Conservation (phyloP, 1,140 invertebrate species). For the Ostrea denselamellosa region DNA sequence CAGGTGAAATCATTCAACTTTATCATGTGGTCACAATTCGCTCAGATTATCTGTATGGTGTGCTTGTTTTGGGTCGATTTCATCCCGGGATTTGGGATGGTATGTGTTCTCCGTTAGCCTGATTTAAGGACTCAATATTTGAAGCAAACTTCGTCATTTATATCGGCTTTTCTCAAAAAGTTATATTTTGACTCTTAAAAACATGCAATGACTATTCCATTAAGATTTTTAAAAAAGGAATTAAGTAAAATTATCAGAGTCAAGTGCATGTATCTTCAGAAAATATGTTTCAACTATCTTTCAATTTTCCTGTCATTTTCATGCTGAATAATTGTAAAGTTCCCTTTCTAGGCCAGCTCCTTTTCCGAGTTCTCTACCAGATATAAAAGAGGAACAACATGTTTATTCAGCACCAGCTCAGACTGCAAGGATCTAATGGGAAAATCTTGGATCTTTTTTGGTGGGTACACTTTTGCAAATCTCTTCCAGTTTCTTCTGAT, state of each 20-base stretch:
- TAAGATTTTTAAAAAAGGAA: too few species aligned
- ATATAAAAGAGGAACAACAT: slow-evolving; percentile 52
- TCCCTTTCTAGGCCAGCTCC: slow-evolving; percentile 56
- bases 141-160: too few species aligned
- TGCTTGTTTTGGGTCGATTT: slow-evolving; percentile 66
- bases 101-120: slow-evolving; percentile 39
- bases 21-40: slow-evolving; percentile 62
- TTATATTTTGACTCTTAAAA: too few species aligned
- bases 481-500: slow-evolving; percentile 66
- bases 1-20: slow-evolving; percentile 63
- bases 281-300: neutral
- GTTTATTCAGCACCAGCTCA: slow-evolving; percentile 56
- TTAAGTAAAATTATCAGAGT: too few species aligned
- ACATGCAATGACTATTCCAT: too few species aligned
- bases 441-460: slow-evolving; percentile 63
- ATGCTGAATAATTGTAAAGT: neutral
- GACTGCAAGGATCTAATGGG: slow-evolving; percentile 55
- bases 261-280: too few species aligned
- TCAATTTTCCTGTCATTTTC: neutral
- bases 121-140: too few species aligned
- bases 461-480: slow-evolving; percentile 62
- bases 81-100: slow-evolving; percentile 64
- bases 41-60: slow-evolving; percentile 56
- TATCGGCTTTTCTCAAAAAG: too few species aligned
- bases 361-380: slow-evolving; percentile 50